Evolutionary conservation across 2,888 invertebrate genomes (phyloP).

Genomic region (Harpalus rubripes): DNA sequence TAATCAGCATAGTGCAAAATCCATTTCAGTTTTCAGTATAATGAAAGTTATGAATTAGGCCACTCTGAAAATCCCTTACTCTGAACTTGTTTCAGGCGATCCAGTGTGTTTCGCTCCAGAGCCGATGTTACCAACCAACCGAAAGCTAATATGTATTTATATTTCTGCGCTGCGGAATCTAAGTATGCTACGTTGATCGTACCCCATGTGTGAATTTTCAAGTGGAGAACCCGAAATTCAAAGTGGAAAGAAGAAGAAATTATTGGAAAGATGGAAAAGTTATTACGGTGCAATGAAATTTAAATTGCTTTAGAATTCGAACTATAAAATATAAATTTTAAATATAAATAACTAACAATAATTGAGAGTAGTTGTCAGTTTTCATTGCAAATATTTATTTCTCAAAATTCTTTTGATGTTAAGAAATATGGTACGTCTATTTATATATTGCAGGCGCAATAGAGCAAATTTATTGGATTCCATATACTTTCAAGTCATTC

Average conservation of each 20-base stretch:
- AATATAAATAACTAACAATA: no score
- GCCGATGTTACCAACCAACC: background rate
- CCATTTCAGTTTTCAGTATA: no score
- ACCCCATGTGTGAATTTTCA: background rate
- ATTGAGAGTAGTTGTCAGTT: no score
- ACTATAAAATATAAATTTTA: no score
- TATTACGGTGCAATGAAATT: background rate
- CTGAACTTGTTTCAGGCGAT: background rate
- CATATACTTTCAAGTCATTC: no score
- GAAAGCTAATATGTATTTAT: slow-evolving; percentile 19
- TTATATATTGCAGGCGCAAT: no score
- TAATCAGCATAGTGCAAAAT: no score
- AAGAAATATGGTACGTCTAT: no score
- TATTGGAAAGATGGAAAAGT: background rate
- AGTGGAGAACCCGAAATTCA: background rate
- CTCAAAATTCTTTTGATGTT: no score
- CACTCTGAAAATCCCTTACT: background rate
- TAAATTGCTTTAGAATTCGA: no score
- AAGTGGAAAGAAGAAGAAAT: background rate
- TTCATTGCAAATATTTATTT: no score
- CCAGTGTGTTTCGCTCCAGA: background rate
- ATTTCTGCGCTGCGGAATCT: background rate
- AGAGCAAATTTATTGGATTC: no score
- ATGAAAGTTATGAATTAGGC: background rate
- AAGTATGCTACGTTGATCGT: background rate